Evolutionary conservation across 2,888 invertebrate genomes (phyloP).

Genomic region (Machimus atricapillus): DNA sequence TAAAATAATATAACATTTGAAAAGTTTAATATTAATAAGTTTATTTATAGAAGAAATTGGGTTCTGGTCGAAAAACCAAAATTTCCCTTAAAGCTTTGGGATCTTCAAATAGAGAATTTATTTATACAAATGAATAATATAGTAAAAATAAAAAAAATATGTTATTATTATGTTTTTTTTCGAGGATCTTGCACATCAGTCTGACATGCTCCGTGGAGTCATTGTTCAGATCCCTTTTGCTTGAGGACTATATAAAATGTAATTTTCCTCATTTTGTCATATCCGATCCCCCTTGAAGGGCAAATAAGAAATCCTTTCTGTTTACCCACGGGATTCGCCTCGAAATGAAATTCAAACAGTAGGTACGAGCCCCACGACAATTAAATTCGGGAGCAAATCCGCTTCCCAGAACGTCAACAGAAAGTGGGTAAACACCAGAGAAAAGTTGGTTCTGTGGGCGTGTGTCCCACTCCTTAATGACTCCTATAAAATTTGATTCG

Average conservation of each 20-base stretch:
- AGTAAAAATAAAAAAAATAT: background rate
- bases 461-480: background rate
- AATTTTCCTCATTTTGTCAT: background rate
- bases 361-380: background rate
- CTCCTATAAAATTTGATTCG: background rate
- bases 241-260: background rate
- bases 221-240: background rate
- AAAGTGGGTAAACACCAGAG: background rate
- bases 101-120: background rate
- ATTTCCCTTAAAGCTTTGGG: background rate
- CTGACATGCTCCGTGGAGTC: background rate
- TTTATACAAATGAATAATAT: background rate
- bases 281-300: background rate
- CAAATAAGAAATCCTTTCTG: background rate
- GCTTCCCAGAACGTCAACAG: background rate
- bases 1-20: no score
- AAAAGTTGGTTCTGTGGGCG: background rate
- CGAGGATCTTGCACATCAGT: background rate
- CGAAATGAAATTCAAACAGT: background rate
- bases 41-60: no score
- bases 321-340: background rate
- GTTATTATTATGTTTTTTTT: background rate
- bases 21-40: no score
- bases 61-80: no score
- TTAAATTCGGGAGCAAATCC: background rate